Base-by-base conservation (phyloP, 2,113 vertebrate genomes). In the Uropsilus gracilis region DNA sequence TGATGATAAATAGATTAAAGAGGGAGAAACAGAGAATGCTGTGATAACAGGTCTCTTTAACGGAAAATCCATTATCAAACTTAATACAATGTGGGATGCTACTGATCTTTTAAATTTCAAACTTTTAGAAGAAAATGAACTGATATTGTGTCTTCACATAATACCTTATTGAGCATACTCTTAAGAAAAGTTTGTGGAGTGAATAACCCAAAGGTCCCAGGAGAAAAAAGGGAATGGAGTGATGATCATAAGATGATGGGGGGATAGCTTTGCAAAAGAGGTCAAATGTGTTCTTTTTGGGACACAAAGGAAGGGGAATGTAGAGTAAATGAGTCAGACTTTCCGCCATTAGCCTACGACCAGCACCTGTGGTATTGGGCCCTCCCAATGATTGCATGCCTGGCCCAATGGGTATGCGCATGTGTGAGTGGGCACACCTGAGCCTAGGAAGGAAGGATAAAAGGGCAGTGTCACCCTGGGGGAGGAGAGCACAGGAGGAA, bases 181-280 rank as follows among this genome's bases (percentile, higher is more conserved):
- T 39, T 44, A 84, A 16, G 66, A 20, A 50, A 80, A 68, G 17
- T 30, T 80, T 76, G 18, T 13, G 30, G 1, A 61, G 57, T 64
- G n/a, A 69, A 76, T 37, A 86, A 48, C 30, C 53, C 72, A 6
- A 17, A 37, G 10, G 26, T 53, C 30, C 39, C 28, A 6, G 46
- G 32, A 76, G 17, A 71, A 39, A 44, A 77, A 88, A 80, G 2
- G 10, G 37, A 81, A 24, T 24, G 22, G n/a, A 57, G 68, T 63
- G 66, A 26, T 12, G 46, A 66, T 22, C 22, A 22, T 17, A 55
- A 55, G 20, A 55, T 55, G 53, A 6, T 55, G 53, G 53, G 50
- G 53, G 53, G n/a, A n/a, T 55, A 37, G 20, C 85, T 77, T 89
- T 94, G 75, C 57, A n/a, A 91, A 87, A 92, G 37, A 95, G 69